These are phyloP conservation scores for Arothron firmamentum DNA, from an alignment of 2,113 vertebrate genomes.

Conservation along the genomic window DNA sequence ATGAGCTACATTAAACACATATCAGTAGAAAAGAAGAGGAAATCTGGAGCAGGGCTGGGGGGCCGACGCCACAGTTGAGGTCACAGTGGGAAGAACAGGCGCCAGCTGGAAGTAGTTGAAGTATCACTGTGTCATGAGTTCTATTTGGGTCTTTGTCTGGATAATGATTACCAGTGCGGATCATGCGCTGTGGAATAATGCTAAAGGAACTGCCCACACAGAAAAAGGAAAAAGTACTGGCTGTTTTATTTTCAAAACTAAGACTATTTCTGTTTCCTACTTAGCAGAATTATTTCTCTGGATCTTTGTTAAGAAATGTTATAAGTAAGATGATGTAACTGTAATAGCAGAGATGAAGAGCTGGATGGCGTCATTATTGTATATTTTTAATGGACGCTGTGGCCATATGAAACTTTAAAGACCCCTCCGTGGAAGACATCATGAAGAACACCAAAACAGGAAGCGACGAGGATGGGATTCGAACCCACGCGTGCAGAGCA, in stretches of 20 bases:
- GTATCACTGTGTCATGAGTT: not conserved
- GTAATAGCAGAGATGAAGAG: not conserved
- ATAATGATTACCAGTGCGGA: not conserved
- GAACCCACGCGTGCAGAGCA: slow-evolving; percentile 77
- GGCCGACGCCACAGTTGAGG: not conserved
- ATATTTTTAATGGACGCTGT: not conserved
- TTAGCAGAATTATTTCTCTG: too few relatives aligned
- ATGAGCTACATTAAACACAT: too few relatives aligned
- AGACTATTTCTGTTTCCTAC: not conserved
- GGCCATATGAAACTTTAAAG: not conserved
- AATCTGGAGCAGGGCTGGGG: too few relatives aligned
- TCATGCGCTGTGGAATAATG: not conserved
- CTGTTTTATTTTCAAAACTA: not conserved
- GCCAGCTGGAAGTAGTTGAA: not conserved
- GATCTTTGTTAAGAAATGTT: not conserved
- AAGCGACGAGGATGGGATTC: slow-evolving; percentile 74
- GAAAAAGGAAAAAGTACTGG: not conserved
- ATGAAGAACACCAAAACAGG: not conserved
- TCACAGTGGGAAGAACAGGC: not conserved
- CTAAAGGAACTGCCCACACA: not conserved
- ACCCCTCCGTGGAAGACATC: not conserved
- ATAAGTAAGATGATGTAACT: not conserved
- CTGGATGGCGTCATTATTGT: not conserved
- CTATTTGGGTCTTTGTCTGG: not conserved
- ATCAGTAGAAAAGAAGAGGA: not conserved